Evolutionary conservation across 2,797 vertebrate genomes (phyloP).

Genomic region (Iguana delicatissima): DNA sequence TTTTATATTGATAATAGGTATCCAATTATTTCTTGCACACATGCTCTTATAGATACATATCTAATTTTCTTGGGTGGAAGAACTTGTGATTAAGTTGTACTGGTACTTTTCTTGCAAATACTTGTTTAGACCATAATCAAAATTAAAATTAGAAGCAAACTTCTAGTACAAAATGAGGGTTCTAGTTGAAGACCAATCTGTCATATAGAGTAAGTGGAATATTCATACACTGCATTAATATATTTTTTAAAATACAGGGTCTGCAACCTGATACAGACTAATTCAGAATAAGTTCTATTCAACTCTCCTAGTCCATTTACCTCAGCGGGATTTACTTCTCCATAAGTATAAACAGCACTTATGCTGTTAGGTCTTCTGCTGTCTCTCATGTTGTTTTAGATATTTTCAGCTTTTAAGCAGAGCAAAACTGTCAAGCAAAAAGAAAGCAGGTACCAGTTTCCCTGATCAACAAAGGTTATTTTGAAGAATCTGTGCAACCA

Average conservation of each 20-base stretch:
- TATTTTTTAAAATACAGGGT: not conserved
- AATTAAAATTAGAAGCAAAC: not conserved
- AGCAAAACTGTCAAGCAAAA: conserved; percentile 23
- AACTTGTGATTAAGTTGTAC: not conserved
- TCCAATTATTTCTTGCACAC: not conserved
- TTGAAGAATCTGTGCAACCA: not conserved
- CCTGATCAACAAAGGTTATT: conserved; percentile 5
- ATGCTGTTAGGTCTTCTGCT: not conserved
- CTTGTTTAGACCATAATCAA: conserved; percentile 21
- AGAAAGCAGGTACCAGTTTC: not conserved
- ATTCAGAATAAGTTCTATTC: not conserved
- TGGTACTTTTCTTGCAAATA: not conserved
- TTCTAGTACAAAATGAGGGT: not conserved
- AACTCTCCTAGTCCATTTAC: not conserved
- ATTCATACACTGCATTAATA: not conserved
- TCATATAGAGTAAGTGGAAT: not conserved
- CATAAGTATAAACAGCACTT: not conserved
- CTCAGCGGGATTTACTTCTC: not conserved
- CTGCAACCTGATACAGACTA: not conserved
- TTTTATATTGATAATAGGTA: not conserved
- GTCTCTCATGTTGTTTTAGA: not conserved
- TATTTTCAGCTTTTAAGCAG: not conserved
- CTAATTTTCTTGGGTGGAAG: not conserved
- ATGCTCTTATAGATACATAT: not conserved
- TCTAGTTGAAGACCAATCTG: not conserved